Conservation (phyloP, 2,113 vertebrate genomes). For the Podocnemis expansa region DNA sequence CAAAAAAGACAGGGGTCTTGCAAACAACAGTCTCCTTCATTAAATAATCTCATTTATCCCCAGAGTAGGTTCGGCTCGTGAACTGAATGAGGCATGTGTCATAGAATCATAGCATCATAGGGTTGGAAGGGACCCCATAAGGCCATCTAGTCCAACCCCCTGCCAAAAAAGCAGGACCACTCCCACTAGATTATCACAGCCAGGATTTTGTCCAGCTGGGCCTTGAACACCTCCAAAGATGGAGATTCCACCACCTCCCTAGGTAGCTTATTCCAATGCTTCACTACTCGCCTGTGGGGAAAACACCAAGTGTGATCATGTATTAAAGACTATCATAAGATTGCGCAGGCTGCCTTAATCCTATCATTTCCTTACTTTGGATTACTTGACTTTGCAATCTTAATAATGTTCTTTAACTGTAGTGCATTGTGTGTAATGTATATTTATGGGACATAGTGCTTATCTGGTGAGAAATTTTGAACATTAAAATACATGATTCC, state of each 20-base stretch:
- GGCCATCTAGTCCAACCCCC: too few relatives aligned
- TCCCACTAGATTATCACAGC: too few relatives aligned
- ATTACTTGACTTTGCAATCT: background rate
- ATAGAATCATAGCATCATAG: too few relatives aligned
- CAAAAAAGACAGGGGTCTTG: background rate
- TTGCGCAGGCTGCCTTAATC: background rate
- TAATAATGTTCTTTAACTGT: background rate
- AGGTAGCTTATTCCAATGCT: too few relatives aligned
- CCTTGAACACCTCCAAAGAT: too few relatives aligned
- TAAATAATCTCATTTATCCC: background rate
- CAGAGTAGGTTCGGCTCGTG: background rate
- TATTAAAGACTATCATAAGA: background rate
- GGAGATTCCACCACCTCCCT: too few relatives aligned
- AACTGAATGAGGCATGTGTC: background rate
- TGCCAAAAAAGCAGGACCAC: too few relatives aligned
- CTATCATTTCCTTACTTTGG: background rate
- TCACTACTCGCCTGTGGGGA: too few relatives aligned
- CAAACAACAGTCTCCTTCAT: background rate
- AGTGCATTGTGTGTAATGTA: background rate
- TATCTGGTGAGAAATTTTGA: constrained; percentile 12
- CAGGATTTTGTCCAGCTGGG: too few relatives aligned
- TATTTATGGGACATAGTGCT: background rate
- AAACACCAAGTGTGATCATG: background rate
- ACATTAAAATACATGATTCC: background rate
- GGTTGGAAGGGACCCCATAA: too few relatives aligned